A percentile compares a stretch with the other conserved stretches of the same genome.
Evolutionary conservation across 2,888 invertebrate genomes (phyloP).

Genomic region (Hyposoter didymator): DNA sequence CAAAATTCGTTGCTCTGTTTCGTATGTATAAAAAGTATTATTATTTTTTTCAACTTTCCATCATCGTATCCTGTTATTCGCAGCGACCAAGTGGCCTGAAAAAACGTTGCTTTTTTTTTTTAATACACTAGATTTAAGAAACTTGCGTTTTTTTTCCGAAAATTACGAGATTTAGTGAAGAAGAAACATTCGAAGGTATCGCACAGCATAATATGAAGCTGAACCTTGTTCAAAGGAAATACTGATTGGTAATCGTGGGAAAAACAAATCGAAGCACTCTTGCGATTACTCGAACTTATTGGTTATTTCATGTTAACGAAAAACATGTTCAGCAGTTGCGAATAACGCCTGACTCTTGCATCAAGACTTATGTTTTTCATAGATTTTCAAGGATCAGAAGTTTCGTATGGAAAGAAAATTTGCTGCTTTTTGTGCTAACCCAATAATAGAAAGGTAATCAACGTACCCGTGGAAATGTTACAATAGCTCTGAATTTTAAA

Average conservation of each 20-base stretch:
- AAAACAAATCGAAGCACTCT: slow-evolving; percentile 1
- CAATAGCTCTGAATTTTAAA: slow-evolving; percentile 41
- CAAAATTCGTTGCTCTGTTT: background rate
- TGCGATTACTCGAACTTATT: background rate
- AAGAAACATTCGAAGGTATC: background rate
- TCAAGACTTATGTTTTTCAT: slow-evolving; percentile 5
- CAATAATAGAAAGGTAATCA: slow-evolving; percentile 29
- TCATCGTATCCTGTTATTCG: background rate
- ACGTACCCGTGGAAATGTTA: slow-evolving; percentile 44
- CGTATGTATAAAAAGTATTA: background rate
- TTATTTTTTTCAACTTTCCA: background rate
- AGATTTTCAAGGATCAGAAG: background rate
- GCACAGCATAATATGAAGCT: background rate
- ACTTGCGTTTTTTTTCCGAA: background rate
- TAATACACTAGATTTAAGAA: background rate
- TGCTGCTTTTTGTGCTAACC: slow-evolving; percentile 38
- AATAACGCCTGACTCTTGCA: slow-evolving; percentile 19
- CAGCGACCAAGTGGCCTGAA: background rate
- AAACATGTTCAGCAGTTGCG: background rate
- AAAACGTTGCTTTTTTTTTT: background rate
- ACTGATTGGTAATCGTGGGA: background rate
- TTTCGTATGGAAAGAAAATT: slow-evolving; percentile 11
- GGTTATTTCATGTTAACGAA: background rate
- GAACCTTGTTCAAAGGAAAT: background rate
- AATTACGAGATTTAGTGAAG: background rate